These are phyloP conservation scores for Aspiorhynchus laticeps DNA, from an alignment of 2,113 vertebrate species.

Conservation along the genomic window DNA sequence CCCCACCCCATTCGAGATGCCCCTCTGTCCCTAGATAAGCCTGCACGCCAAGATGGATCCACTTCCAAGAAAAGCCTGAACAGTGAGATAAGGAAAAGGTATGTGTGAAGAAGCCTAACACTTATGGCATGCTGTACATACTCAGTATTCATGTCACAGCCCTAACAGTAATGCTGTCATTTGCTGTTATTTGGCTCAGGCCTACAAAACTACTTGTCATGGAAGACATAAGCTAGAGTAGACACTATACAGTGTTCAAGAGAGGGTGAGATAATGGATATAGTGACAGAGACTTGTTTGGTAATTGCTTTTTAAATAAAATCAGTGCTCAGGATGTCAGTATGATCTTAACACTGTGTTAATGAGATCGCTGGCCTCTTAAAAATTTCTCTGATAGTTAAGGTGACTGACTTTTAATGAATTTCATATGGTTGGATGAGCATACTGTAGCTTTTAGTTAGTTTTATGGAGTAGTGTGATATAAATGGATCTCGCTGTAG, in stretches of 20 bases:
- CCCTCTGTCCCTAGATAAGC: conserved; percentile 86
- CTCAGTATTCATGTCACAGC: background rate
- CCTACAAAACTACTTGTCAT: conserved; percentile 5
- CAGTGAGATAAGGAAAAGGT: conserved; percentile 92
- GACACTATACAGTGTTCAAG: background rate
- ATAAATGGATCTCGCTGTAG: background rate
- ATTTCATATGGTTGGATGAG: background rate
- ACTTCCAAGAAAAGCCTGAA: conserved; percentile 87
- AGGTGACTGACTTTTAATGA: background rate
- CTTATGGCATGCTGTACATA: background rate
- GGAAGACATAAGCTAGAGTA: background rate
- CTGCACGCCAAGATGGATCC: conserved; percentile 84
- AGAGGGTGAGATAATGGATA: background rate
- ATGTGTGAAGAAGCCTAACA: conserved; percentile 45
- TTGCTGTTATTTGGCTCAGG: background rate
- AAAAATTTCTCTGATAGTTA: background rate
- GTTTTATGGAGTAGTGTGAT: background rate
- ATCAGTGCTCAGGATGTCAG: background rate
- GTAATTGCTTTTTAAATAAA: background rate
- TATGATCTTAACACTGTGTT: background rate
- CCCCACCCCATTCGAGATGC: conserved; percentile 87
- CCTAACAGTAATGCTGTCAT: background rate
- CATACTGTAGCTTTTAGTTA: background rate
- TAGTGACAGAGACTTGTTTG: background rate
- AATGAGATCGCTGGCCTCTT: background rate